These are phyloP conservation scores for Istiophorus platypterus DNA, from an alignment of 2,113 vertebrate species.

Conservation along the genomic window DNA sequence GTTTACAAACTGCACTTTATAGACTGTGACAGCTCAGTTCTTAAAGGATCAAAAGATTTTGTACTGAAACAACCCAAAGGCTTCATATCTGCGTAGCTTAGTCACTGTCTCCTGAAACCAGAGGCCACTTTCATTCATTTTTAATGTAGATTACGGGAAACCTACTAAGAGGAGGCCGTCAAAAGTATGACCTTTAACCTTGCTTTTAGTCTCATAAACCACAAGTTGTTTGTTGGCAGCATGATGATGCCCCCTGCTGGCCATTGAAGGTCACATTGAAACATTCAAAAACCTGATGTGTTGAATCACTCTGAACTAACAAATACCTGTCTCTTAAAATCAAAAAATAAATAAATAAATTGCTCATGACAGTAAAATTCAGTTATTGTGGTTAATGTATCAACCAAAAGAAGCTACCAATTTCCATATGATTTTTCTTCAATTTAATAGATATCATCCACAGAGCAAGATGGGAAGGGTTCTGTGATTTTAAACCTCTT, in stretches of 20 bases:
- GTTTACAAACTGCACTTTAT: too few species aligned
- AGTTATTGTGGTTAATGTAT: not conserved
- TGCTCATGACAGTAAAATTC: not conserved
- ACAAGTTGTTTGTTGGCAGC: not conserved
- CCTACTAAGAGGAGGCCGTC: not conserved
- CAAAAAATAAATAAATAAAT: not conserved
- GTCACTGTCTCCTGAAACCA: not conserved
- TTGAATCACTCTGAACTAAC: not conserved
- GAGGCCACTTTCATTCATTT: not conserved
- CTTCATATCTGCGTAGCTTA: too few species aligned
- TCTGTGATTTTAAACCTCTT: not conserved
- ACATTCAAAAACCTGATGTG: not conserved
- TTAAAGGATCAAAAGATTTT: too few species aligned
- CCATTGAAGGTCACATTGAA: not conserved
- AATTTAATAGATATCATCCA: not conserved
- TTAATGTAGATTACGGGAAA: not conserved
- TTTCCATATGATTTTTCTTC: not conserved
- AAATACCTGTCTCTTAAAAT: not conserved
- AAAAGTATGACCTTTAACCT: too few species aligned
- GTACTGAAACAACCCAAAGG: too few species aligned
- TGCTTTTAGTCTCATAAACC: not conserved
- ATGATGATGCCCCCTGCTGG: conserved; percentile 8
- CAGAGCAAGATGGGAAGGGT: not conserved
- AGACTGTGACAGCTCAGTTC: too few species aligned
- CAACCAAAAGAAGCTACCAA: not conserved